Evolutionary conservation across 1,140 invertebrate species (phyloP).

Genomic region (Coboldia fuscipes): DNA sequence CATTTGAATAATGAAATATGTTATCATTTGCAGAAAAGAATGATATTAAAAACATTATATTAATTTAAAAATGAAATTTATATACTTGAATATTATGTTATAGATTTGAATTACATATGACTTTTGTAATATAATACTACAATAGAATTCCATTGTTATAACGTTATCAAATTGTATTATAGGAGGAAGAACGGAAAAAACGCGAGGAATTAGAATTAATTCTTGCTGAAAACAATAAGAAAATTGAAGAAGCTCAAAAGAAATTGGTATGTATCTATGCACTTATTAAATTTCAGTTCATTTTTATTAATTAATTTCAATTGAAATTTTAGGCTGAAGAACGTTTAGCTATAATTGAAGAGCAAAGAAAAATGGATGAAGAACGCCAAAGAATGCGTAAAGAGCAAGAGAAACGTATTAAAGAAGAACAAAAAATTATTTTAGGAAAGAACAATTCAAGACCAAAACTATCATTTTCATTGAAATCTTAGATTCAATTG

Average conservation of each 20-base stretch:
- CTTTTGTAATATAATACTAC: no score
- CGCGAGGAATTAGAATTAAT: conserved; percentile 86
- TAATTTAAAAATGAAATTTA: no score
- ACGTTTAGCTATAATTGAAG: conserved; percentile 86
- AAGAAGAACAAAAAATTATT: conserved; percentile 92
- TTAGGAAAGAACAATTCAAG: conserved; percentile 92
- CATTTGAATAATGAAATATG: no score
- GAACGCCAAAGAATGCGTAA: conserved; percentile 79
- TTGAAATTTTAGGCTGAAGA: conserved; percentile 63
- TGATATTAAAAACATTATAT: no score
- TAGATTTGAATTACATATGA: no score
- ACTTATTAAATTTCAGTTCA: conserved; percentile 1
- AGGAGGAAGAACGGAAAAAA: conserved; percentile 92
- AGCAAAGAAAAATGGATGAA: conserved; percentile 88
- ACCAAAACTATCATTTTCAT: conserved; percentile 80
- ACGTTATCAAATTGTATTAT: conserved; percentile 25
- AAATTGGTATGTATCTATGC: conserved; percentile 56
- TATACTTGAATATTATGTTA: no score
- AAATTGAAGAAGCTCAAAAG: conserved; percentile 89
- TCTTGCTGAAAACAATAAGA: conserved; percentile 92
- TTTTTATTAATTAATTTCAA: conserved; percentile 1
- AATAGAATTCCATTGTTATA: conserved; percentile 5
- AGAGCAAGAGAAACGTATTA: conserved; percentile 75
- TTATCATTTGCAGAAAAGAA: no score
- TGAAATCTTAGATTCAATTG: conserved; percentile 46